A percentile compares a stretch with the other conserved stretches of the same genome.
These are phyloP conservation scores for Phymastichus coffea DNA, from an alignment of 1,140 invertebrate genomes.

Conservation along the genomic window DNA sequence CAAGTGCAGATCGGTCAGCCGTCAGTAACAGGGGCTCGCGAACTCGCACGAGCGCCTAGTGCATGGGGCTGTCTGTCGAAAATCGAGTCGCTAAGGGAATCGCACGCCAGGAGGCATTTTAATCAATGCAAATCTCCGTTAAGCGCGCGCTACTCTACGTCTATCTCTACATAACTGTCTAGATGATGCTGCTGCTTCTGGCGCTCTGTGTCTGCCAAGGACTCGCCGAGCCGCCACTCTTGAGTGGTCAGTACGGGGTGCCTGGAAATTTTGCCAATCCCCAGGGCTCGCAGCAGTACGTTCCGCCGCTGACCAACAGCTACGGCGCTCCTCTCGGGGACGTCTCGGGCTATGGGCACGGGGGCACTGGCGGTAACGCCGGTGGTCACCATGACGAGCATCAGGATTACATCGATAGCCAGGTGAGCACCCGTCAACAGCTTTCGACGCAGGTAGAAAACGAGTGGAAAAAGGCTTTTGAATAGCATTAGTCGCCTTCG, in stretches of 20 bases:
- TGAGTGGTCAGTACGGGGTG: conserved; percentile 37
- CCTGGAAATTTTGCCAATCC: conserved; percentile 44
- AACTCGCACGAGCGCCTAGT: neutral
- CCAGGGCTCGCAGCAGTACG: conserved; percentile 26
- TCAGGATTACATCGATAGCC: conserved; percentile 52
- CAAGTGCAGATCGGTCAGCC: too few species aligned
- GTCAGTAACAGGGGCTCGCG: too few species aligned
- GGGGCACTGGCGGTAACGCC: conserved; percentile 15
- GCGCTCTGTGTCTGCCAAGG: neutral
- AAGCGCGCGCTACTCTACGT: too few species aligned
- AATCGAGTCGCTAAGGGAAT: neutral
- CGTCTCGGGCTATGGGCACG: neutral
- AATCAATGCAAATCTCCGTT: neutral
- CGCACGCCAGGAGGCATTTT: neutral
- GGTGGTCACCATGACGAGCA: conserved; percentile 43
- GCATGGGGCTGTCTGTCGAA: too few species aligned
- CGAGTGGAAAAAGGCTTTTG: too few species aligned
- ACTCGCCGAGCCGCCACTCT: neutral
- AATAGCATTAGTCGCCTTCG: too few species aligned
- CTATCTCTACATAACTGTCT: too few species aligned
- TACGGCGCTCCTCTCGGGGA: conserved; percentile 45
- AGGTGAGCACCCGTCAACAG: conserved; percentile 46
- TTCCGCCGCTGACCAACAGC: conserved; percentile 39
- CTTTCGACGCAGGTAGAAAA: too few species aligned
- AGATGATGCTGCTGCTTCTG: neutral